phyloP scores from a whole-genome alignment of 1,140 invertebrate species.

The Amyelois transitella region DNA sequence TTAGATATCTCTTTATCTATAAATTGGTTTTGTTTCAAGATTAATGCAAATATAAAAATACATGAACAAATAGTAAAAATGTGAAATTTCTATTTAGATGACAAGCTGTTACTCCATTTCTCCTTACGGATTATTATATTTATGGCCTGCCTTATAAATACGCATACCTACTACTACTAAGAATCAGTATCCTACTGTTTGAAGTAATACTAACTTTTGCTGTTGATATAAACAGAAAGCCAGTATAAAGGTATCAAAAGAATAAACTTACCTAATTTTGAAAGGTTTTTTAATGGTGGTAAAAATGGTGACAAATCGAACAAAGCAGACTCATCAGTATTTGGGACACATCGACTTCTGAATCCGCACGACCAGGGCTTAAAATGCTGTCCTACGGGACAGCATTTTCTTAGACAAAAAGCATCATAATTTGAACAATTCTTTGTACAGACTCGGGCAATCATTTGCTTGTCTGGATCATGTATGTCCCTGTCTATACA shows the following conservation, averaged over 20 bases:
- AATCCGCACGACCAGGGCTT: constrained; percentile 30
- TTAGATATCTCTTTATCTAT: no score
- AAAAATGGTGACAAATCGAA: constrained; percentile 47
- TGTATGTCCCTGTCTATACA: constrained; percentile 49
- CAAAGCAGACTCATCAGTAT: constrained; percentile 26
- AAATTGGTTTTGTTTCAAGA: no score
- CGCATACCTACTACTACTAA: no score
- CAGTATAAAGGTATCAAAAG: background rate
- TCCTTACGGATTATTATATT: no score
- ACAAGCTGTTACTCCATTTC: no score
- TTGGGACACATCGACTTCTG: constrained; percentile 40
- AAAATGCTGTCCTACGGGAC: constrained; percentile 59
- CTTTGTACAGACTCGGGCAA: constrained; percentile 52
- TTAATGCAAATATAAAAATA: no score
- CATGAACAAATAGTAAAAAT: no score
- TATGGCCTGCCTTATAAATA: no score
- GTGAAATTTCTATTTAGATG: no score
- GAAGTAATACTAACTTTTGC: no score
- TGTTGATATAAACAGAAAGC: no score
- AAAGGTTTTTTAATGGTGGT: constrained; percentile 26
- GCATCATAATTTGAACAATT: constrained; percentile 45
- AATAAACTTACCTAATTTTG: background rate
- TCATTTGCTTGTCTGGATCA: constrained; percentile 16
- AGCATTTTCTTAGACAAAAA: constrained; percentile 63
- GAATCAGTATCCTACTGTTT: no score